A percentile compares a stretch with the other conserved stretches of the same genome.
These are phyloP conservation scores for Temnothorax rugatulus DNA, from an alignment of 2,888 invertebrate genomes.

Conservation along the genomic window DNA sequence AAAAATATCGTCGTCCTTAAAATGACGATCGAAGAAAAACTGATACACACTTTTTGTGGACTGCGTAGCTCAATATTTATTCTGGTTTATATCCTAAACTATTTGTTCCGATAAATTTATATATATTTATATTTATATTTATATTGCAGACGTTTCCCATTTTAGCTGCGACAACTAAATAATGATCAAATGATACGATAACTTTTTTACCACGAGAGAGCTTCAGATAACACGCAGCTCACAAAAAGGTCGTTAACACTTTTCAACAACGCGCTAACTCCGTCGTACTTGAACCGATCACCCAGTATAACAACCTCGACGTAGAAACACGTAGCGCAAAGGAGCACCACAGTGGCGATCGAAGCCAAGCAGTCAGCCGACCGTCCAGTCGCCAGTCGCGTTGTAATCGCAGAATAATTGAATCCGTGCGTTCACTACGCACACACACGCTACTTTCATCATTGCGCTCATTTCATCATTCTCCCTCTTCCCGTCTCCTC, in stretches of 20 bases:
- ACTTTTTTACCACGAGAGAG: not conserved
- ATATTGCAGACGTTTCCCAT: not conserved
- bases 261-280: constrained; percentile 19
- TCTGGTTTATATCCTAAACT: not conserved
- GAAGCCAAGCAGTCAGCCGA: constrained; percentile 58
- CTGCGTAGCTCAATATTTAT: too few species aligned
- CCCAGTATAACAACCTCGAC: constrained; percentile 68
- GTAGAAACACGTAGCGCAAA: constrained; percentile 58
- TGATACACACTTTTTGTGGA: not conserved
- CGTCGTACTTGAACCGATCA: constrained; percentile 68
- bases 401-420: constrained; percentile 85
- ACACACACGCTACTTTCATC: constrained; percentile 51
- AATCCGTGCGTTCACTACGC: constrained; percentile 79
- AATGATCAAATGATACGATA: not conserved
- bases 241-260: constrained; percentile 44
- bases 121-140: too few species aligned
- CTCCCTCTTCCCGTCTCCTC: constrained; percentile 37
- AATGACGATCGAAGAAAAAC: not conserved
- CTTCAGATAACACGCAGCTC: not conserved
- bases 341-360: constrained; percentile 46
- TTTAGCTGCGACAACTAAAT: not conserved
- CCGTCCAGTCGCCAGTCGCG: constrained; percentile 74
- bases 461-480: constrained; percentile 69
- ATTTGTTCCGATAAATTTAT: not conserved
- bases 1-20: not conserved